Base-by-base conservation (phyloP, 1,140 invertebrate genomes). In the Heliconius nattereri region DNA sequence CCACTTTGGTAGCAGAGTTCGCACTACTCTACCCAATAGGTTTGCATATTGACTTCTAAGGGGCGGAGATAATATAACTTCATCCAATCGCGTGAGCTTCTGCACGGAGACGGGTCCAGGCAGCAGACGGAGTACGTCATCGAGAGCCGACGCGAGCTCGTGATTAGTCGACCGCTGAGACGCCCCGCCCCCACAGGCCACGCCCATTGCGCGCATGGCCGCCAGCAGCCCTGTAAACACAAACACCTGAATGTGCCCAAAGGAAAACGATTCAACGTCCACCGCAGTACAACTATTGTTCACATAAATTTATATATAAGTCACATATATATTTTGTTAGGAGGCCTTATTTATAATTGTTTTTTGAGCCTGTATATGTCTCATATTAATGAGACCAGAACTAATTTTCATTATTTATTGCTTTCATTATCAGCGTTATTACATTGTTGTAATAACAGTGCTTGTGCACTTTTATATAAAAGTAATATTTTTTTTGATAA, bases 81-180 rank as follows among this genome's bases (percentile, higher is more conserved):
- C 78, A 16, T 94, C 92, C 7, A 78, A 40, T 23, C 81, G 78
- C 37, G 75, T 82, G 2, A 97, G 90, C 85, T 96, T 96, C 85
- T 97, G 96, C 20, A 95, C 91, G 0, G 96, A 97, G 37, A 96
- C 77, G 3, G 96, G 95, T 1, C 96, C 96, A 1, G 97, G 96
- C 29, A 97, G 92, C 85, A 37, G 37, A 80, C 82, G 78, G 7
- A 57, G 54, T 2, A 23, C 49, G 19, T 20, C 49, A 7, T 7
- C 19, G 7, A 52, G 49, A 2, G 49, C 49, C 49, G 5, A 7
- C 49, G 49, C 49, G 16, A 52, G 49, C 49, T 52, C 49, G 19
- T 6, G 49, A 52, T 6, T 52, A 7, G 49, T 23, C 7, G 20
- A 20, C 20, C n/a, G 54, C 54, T 0, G 20, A 2, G 54, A 3